Percentiles rank a stretch among this genome's conserved stretches.
Evolutionary conservation across 2,888 invertebrate species (phyloP).

Genomic region (Cephus sareptanus): DNA sequence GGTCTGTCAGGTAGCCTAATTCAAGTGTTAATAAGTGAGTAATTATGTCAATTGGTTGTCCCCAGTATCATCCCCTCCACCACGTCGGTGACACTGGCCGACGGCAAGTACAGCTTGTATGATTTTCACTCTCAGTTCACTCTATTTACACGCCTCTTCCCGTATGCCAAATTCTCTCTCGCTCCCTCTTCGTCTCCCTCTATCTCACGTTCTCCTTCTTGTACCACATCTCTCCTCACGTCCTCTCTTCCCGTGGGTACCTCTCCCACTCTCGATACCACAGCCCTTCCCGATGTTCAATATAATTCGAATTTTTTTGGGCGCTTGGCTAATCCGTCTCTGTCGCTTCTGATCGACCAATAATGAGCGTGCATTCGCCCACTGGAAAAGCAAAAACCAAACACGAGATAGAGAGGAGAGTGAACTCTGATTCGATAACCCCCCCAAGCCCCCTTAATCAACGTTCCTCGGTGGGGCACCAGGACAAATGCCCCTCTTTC

Average conservation of each 20-base stretch:
- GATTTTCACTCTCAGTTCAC: constrained; percentile 6
- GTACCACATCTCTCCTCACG: background rate
- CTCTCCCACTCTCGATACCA: background rate
- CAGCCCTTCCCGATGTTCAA: constrained; percentile 15
- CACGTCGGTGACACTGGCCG: background rate
- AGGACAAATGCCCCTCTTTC: background rate
- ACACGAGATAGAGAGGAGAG: constrained; percentile 10
- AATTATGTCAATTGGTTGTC: background rate
- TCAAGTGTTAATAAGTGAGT: background rate
- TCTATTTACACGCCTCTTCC: background rate
- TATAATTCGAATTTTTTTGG: constrained; percentile 29
- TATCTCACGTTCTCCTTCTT: background rate
- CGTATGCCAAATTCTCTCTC: background rate
- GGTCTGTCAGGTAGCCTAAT: background rate
- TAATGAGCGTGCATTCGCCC: constrained; percentile 14
- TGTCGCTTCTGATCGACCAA: constrained; percentile 25
- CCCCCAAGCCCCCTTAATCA: background rate
- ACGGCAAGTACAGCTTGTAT: background rate
- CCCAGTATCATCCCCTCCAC: background rate
- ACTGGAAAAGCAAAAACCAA: background rate
- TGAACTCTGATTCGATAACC: background rate
- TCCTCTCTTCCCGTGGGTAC: background rate
- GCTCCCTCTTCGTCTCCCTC: background rate
- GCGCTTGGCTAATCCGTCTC: constrained; percentile 22
- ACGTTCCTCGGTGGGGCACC: background rate